Percentiles rank a stretch among this genome's conserved stretches.
phyloP scores from a whole-genome alignment of 2,888 invertebrate species.

The Synanthedon tipuliformis region DNA sequence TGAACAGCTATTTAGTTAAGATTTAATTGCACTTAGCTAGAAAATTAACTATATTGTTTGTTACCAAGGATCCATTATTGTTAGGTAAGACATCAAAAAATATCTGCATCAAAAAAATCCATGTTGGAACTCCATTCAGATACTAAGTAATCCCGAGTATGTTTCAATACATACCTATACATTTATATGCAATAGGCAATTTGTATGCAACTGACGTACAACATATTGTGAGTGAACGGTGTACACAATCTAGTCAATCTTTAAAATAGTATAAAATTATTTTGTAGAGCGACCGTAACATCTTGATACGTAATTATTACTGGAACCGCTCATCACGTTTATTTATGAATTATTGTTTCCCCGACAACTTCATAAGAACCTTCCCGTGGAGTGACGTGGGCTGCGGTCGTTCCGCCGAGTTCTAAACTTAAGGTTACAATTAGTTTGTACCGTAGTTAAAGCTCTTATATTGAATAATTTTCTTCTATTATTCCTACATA shows the following conservation, averaged over 20 bases:
- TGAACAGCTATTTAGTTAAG: too few species aligned
- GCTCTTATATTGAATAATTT: too few species aligned
- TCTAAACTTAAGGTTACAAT: background rate
- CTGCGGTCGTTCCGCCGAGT: constrained; percentile 6
- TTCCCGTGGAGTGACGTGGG: constrained; percentile 10
- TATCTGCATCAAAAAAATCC: too few species aligned
- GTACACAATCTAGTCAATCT: constrained; percentile 7
- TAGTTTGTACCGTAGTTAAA: background rate
- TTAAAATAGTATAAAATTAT: background rate
- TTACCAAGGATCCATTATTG: too few species aligned
- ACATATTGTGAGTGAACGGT: background rate
- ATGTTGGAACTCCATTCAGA: too few species aligned
- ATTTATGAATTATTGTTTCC: constrained; percentile 11
- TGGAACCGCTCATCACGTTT: constrained; percentile 1
- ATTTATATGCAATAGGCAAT: background rate
- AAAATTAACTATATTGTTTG: too few species aligned
- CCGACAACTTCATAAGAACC: constrained; percentile 6
- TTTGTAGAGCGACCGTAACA: constrained; percentile 5
- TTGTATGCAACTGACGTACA: background rate
- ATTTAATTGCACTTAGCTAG: too few species aligned
- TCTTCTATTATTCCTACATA: too few species aligned
- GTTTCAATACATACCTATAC: too few species aligned
- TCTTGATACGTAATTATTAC: constrained; percentile 12
- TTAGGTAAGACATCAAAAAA: too few species aligned
- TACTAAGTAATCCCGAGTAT: too few species aligned